Percentiles rank a stretch among this genome's conserved stretches.
Conservation (phyloP, 1,140 invertebrate genomes). For the Pseudoatta argentina region DNA sequence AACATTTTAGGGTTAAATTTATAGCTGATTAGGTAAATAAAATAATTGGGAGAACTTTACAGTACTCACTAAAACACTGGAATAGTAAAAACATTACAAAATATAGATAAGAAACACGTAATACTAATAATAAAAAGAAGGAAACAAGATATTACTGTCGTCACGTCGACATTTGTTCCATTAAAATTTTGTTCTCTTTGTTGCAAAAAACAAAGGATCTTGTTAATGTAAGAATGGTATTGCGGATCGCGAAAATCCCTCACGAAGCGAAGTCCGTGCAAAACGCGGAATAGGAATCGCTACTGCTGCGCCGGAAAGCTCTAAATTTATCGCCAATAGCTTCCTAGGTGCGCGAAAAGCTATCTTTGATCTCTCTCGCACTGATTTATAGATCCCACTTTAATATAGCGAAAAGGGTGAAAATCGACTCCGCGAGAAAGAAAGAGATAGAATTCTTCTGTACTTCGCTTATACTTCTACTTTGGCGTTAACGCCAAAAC, state of each 20-base stretch:
- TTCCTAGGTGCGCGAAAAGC: conserved; percentile 26
- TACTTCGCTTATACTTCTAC: background rate
- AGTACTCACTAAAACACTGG: background rate
- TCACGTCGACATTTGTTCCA: background rate
- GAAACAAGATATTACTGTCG: background rate
- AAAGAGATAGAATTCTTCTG: conserved; percentile 45
- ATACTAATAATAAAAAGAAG: background rate
- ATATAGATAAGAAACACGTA: background rate
- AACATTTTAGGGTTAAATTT: too few species aligned
- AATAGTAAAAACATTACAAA: background rate
- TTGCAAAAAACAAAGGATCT: conserved; percentile 11
- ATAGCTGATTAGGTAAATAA: background rate
- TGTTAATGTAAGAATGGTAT: conserved; percentile 25
- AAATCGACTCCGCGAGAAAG: conserved; percentile 26
- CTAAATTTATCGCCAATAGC: conserved; percentile 50
- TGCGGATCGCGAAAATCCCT: conserved; percentile 24
- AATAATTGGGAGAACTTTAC: background rate
- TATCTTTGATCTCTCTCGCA: conserved; percentile 45
- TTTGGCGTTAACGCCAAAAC: background rate
- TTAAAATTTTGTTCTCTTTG: background rate
- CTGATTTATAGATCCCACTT: conserved; percentile 43
- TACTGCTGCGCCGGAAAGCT: conserved; percentile 46
- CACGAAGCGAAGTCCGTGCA: conserved; percentile 12
- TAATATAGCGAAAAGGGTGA: conserved; percentile 23
- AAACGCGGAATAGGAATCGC: conserved; percentile 16